Percentiles rank a stretch among this genome's conserved stretches.
phyloP scores from a whole-genome alignment of 2,113 vertebrate genomes.

The Pholis gunnellus region DNA sequence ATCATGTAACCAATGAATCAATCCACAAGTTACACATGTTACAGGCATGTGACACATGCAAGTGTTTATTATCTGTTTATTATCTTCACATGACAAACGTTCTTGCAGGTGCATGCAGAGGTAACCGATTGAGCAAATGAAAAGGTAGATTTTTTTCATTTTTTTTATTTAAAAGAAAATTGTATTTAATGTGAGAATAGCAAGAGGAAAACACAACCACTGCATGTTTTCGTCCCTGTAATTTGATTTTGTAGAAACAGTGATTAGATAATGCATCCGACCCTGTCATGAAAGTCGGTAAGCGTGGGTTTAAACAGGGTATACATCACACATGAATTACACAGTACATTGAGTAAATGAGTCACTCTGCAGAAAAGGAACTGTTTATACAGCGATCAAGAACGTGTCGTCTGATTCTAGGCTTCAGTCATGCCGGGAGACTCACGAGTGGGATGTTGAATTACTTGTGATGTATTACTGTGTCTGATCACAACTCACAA shows the following conservation, averaged over 20 bases:
- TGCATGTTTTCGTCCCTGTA: constrained; percentile 48
- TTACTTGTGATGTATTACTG: background rate
- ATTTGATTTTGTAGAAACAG: constrained; percentile 57
- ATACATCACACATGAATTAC: constrained; percentile 57
- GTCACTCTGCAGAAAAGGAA: constrained; percentile 61
- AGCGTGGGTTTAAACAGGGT: constrained; percentile 57
- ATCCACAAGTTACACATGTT: constrained; percentile 13
- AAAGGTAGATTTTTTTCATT: constrained; percentile 12
- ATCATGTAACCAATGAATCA: constrained; percentile 42
- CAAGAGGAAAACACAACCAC: constrained; percentile 31
- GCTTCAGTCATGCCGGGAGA: constrained; percentile 15
- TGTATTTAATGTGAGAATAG: constrained; percentile 60
- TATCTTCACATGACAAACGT: background rate
- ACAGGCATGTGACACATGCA: background rate
- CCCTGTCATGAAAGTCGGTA: constrained; percentile 50
- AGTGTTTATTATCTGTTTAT: constrained; percentile 25
- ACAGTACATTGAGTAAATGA: constrained; percentile 61
- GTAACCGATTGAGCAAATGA: constrained; percentile 43
- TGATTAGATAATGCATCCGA: constrained; percentile 56
- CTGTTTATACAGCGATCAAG: constrained; percentile 72
- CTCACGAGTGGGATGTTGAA: background rate
- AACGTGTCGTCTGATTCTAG: constrained; percentile 49
- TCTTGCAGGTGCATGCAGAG: constrained; percentile 35
- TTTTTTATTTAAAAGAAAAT: background rate
- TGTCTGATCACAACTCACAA: background rate